Conservation (phyloP, 2,888 invertebrate genomes). For the Rotaria magnacalcarata region DNA sequence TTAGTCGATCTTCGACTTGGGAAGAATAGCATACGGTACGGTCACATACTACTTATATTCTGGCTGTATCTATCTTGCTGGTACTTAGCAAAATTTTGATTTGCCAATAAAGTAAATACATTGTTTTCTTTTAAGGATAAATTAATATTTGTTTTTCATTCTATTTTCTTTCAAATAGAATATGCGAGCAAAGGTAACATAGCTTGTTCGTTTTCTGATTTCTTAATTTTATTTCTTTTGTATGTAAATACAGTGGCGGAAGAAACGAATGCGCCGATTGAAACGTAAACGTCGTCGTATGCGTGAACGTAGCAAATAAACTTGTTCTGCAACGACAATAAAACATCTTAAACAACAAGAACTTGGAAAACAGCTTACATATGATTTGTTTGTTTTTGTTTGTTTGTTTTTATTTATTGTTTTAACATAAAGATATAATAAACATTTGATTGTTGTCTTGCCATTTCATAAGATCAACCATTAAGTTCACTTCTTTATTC, state of each 20-base stretch:
- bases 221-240: too few species aligned
- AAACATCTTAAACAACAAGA: neutral
- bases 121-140: too few species aligned
- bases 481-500: neutral
- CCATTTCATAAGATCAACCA: neutral
- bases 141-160: too few species aligned
- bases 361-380: neutral
- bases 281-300: constrained; percentile 11
- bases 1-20: neutral
- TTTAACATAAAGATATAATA: neutral
- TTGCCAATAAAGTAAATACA: too few species aligned
- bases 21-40: neutral
- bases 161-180: too few species aligned
- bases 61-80: neutral
- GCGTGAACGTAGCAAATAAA: neutral
- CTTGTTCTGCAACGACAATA: neutral
- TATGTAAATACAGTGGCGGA: neutral
- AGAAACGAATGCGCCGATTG: neutral
- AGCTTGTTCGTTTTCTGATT: too few species aligned
- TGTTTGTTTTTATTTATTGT: neutral
- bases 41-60: neutral
- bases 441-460: neutral
- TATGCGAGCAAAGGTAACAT: too few species aligned
- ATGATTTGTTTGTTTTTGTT: neutral
- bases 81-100: too few species aligned